phyloP scores from a whole-genome alignment of 1,140 invertebrate genomes.

The Pseudomyrmex sp. region DNA sequence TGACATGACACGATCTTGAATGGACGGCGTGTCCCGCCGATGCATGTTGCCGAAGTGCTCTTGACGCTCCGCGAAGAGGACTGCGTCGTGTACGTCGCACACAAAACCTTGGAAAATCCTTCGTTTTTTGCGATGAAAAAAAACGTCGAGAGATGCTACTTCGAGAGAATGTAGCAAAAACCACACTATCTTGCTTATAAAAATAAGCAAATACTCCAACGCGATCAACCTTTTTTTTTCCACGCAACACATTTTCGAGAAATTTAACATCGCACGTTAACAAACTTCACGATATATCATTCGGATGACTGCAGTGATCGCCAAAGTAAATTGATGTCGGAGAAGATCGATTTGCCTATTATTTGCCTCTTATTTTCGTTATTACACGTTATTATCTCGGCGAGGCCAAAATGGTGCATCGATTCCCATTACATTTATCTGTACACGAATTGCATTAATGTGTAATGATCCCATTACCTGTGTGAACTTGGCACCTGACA shows the following conservation, averaged over 20 bases:
- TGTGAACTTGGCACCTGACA: too few species aligned
- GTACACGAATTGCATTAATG: not conserved
- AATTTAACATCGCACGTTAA: not conserved
- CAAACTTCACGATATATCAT: constrained; percentile 12
- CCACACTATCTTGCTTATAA: too few species aligned
- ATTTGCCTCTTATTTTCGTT: not conserved
- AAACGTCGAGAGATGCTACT: too few species aligned
- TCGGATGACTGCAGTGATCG: constrained; percentile 10
- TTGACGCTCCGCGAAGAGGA: not conserved
- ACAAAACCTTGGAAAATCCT: too few species aligned
- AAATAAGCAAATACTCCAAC: too few species aligned
- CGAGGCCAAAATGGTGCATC: not conserved
- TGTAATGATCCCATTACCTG: too few species aligned
- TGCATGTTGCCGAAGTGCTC: not conserved
- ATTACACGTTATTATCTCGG: not conserved
- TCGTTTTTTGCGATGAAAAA: too few species aligned
- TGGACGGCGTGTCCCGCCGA: constrained; percentile 18
- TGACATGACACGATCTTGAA: constrained; percentile 24
- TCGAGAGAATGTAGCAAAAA: too few species aligned
- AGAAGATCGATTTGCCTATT: not conserved
- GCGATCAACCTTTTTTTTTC: too few species aligned
- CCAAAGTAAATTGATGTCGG: constrained; percentile 9
- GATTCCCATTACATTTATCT: constrained; percentile 6
- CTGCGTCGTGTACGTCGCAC: not conserved
- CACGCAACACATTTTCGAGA: too few species aligned